A percentile compares a stretch with the other conserved stretches of the same genome.
Evolutionary conservation across 2,113 vertebrate species (phyloP).

Genomic region (Malurus melanocephalus): DNA sequence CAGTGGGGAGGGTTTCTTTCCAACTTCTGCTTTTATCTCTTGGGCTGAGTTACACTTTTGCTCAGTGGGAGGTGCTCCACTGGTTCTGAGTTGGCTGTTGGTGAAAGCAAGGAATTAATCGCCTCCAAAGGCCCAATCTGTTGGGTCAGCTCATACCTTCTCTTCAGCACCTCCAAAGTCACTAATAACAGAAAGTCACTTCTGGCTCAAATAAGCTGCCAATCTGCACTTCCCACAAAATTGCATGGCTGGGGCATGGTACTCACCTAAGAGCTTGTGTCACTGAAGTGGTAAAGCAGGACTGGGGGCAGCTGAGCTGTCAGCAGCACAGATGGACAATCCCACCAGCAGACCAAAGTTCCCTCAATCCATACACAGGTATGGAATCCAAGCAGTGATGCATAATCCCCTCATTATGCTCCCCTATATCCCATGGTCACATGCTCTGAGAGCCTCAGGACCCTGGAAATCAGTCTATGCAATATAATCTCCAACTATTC

Average conservation of each 20-base stretch:
- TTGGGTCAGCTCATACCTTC: neutral
- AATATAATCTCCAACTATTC: neutral
- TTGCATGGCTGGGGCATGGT: accelerated
- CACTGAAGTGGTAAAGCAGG: neutral
- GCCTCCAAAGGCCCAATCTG: accelerated
- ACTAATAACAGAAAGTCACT: neutral
- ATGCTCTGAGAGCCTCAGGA: neutral
- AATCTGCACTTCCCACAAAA: neutral
- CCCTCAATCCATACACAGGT: neutral
- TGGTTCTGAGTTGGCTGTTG: neutral
- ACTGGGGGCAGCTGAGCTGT: neutral
- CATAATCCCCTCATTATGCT: neutral
- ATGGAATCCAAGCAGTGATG: neutral
- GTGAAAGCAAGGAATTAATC: neutral
- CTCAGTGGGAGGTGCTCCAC: neutral
- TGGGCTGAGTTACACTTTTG: neutral
- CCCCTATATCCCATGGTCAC: neutral
- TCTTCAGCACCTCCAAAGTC: neutral
- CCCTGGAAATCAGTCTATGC: accelerated
- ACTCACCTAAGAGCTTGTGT: neutral
- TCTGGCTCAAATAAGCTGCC: neutral
- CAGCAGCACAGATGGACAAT: neutral
- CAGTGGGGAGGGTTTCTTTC: neutral
- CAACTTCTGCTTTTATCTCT: neutral
- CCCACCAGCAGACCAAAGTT: neutral